phyloP scores from a whole-genome alignment of 2,888 invertebrate species.

The Fragum sueziense region DNA sequence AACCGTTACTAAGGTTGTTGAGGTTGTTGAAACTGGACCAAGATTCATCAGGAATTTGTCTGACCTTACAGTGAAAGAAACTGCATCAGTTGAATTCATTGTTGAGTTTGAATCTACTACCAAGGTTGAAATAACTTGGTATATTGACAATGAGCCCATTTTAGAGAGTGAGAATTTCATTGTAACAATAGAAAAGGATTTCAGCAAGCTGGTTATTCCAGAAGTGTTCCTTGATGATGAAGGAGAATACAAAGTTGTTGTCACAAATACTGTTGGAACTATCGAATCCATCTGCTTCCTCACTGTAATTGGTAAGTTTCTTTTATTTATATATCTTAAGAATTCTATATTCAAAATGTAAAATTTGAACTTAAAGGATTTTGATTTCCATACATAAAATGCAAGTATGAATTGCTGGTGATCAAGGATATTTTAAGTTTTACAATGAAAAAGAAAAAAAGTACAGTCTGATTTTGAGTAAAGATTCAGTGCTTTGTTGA shows the following conservation, averaged over 20 bases:
- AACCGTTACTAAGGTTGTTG: conserved; percentile 50
- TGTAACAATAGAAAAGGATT: conserved; percentile 67
- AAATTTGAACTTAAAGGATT: not conserved
- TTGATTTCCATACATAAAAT: too few species aligned
- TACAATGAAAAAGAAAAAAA: too few species aligned
- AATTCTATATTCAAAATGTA: not conserved
- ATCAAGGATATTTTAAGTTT: too few species aligned
- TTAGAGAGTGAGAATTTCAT: conserved; percentile 83
- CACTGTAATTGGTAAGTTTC: conserved; percentile 78
- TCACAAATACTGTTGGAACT: conserved; percentile 79
- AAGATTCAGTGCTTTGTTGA: too few species aligned
- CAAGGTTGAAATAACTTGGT: conserved; percentile 82
- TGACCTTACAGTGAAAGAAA: conserved; percentile 56
- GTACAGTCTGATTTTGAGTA: too few species aligned
- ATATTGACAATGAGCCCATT: conserved; percentile 84
- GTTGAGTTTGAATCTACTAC: conserved; percentile 61
- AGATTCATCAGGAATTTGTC: conserved; percentile 52
- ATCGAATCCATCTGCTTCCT: conserved; percentile 78
- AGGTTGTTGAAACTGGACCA: conserved; percentile 58
- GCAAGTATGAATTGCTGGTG: too few species aligned
- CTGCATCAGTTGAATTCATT: conserved; percentile 52
- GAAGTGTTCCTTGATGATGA: conserved; percentile 80
- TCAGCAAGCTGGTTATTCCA: conserved; percentile 81
- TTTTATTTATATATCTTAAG: not conserved
- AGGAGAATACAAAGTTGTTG: conserved; percentile 80